A percentile compares a stretch with the other conserved stretches of the same genome.
Evolutionary conservation across 2,888 invertebrate species (phyloP).

Genomic region (Silvanus unidentatus): DNA sequence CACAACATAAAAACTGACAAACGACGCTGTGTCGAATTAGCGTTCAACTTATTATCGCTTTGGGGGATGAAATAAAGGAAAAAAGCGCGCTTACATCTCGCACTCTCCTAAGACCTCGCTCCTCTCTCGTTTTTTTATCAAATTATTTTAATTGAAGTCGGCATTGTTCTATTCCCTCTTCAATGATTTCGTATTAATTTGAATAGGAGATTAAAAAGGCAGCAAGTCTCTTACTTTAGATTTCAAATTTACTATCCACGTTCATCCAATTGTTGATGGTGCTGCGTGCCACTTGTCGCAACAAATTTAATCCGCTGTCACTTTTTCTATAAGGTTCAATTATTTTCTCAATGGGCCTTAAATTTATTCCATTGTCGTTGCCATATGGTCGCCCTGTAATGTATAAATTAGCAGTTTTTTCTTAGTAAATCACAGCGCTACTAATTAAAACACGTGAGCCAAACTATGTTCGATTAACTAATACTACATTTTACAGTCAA

Average conservation of each 20-base stretch:
- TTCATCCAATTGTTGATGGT: neutral
- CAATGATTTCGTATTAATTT: slow-evolving; percentile 29
- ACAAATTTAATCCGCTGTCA: slow-evolving; percentile 18
- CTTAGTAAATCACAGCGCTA: neutral
- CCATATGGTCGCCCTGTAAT: slow-evolving; percentile 4
- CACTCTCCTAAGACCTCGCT: neutral
- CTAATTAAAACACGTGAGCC: neutral
- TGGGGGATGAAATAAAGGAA: slow-evolving; percentile 6
- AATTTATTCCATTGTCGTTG: neutral
- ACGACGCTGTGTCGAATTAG: slow-evolving; percentile 34
- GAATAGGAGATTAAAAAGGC: slow-evolving; percentile 24
- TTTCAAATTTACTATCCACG: neutral
- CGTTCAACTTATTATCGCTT: slow-evolving; percentile 15
- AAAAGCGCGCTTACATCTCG: slow-evolving; percentile 11
- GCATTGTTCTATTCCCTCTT: slow-evolving; percentile 29
- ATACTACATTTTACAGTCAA: slow-evolving; percentile 10
- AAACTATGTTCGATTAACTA: too few species aligned
- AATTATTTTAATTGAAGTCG: slow-evolving; percentile 34
- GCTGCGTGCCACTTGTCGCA: slow-evolving; percentile 8
- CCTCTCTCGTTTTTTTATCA: slow-evolving; percentile 26
- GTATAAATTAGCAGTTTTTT: slow-evolving; percentile 4
- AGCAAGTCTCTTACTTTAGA: slow-evolving; percentile 13
- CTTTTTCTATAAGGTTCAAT: too few species aligned
- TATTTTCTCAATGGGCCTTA: slow-evolving; percentile 8
- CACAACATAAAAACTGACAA: slow-evolving; percentile 25